Percentiles rank a stretch among this genome's conserved stretches.
These are phyloP conservation scores for Sipunculus nudus DNA, from an alignment of 2,888 invertebrate species.

Conservation along the genomic window DNA sequence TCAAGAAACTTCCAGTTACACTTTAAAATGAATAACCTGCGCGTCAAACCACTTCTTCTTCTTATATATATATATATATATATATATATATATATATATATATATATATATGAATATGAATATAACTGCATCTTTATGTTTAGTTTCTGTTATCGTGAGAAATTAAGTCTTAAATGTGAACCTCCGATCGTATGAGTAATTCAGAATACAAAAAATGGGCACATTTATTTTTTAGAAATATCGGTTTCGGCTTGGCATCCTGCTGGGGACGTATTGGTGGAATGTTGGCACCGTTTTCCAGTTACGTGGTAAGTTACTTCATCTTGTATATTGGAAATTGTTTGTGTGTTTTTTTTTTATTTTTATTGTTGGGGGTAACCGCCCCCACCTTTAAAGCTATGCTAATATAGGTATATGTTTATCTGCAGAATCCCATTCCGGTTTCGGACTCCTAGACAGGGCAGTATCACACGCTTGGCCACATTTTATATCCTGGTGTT, in stretches of 20 bases:
- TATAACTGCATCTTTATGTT: not conserved
- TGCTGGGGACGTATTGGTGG: conserved; percentile 57
- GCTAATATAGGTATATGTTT: no score
- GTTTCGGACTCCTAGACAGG: no score
- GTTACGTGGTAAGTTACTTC: conserved; percentile 50
- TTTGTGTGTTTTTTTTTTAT: not conserved
- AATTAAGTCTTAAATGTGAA: no score
- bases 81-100: not conserved
- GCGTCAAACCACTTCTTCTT: not conserved
- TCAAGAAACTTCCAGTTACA: no score
- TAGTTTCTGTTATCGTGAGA: no score
- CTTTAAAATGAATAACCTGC: not conserved
- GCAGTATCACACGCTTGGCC: no score
- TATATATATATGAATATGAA: not conserved
- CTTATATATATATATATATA: not conserved
- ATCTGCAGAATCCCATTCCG: no score
- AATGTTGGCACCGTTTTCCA: conserved; percentile 57
- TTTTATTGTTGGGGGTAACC: not conserved
- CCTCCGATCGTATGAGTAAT: no score
- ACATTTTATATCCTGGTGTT: no score
- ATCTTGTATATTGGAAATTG: not conserved
- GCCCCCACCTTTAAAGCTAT: no score
- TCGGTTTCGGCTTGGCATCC: conserved; percentile 56
- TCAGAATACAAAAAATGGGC: no score
- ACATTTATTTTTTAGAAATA: conserved; percentile 42